Percentiles rank a stretch among this genome's conserved stretches.
phyloP scores from a whole-genome alignment of 2,888 invertebrate genomes.

The Pyralis farinalis region DNA sequence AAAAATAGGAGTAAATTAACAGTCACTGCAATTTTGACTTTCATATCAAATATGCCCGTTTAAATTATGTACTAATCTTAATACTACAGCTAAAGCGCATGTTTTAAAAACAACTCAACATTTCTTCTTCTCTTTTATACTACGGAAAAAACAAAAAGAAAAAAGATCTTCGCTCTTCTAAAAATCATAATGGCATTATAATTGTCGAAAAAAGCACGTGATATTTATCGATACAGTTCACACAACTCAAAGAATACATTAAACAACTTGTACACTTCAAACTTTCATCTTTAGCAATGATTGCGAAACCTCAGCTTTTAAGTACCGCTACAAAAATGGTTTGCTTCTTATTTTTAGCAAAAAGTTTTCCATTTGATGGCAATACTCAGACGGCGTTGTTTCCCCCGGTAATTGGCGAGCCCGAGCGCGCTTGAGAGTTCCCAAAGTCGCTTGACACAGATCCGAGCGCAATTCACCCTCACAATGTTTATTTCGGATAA shows the following conservation, averaged over 20 bases:
- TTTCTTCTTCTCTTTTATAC: no score
- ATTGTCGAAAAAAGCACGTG: no score
- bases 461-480: conserved; percentile 26
- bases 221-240: background rate
- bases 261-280: background rate
- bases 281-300: background rate
- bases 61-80: no score
- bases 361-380: conserved; percentile 17
- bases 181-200: no score
- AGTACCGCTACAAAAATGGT: conserved; percentile 7
- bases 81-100: no score
- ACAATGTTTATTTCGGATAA: conserved; percentile 22
- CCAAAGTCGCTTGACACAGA: conserved; percentile 50
- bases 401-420: conserved; percentile 42
- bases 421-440: conserved; percentile 27
- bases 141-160: no score
- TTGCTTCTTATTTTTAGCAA: conserved; percentile 12
- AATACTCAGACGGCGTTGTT: conserved; percentile 25
- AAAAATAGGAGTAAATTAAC: no score
- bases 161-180: no score
- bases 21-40: no score
- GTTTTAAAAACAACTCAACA: no score
- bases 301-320: conserved; percentile 3
- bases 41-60: no score
- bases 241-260: background rate